Evolutionary conservation across 2,888 invertebrate genomes (phyloP), one percentile per base, ranked within the genome.

Genomic region (Lochmaea crataegi): DNA sequence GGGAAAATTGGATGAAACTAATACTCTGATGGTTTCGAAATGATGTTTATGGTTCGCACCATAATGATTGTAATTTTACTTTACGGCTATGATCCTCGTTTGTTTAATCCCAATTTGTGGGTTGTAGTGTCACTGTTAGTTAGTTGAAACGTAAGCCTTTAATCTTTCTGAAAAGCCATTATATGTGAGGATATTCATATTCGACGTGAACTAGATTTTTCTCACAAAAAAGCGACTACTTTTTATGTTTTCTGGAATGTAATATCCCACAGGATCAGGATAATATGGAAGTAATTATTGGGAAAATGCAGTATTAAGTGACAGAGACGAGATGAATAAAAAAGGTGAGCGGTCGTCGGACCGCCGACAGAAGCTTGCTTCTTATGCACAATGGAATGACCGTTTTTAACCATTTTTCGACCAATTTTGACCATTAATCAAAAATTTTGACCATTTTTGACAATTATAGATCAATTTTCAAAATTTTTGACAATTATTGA

Each of bases 61-160:
- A 42, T 63, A 63, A 63, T 42, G 16, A 63, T 63, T 63, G 42
- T 63, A 63, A 63, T 63, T 63, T 63, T 63, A 63, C 61, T 63
- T 63, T 63, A 63, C 41, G 61, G 41, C 61, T 14, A 63, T 42
- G 61, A 63, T 42, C 42, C 61, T 63, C 42, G 61, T 63, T 60
- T 32, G 60, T 7, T 63, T 63, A 63, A 63, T 63, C 61, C 42
- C 42, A 38, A 18, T 63, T 63, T 63, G 61, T 42, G 61, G 61
- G 32, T n/a, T 63, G 61, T 63, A 63, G 61, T 63, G 60, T 60
- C 60, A 60, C 60, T 60, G 60, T 60, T n/a, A 60, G 60, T 60
- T 60, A n/a, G 38, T 9, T 14, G 32, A 14, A 9, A 16, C 9
- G 32, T n/a, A 38, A 60, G 60, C 60, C 16, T 60, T 60, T 60